Evolutionary conservation across 2,113 vertebrate genomes (phyloP), one percentile per base, ranked within the genome.

Genomic region (Carollia perspicillata): DNA sequence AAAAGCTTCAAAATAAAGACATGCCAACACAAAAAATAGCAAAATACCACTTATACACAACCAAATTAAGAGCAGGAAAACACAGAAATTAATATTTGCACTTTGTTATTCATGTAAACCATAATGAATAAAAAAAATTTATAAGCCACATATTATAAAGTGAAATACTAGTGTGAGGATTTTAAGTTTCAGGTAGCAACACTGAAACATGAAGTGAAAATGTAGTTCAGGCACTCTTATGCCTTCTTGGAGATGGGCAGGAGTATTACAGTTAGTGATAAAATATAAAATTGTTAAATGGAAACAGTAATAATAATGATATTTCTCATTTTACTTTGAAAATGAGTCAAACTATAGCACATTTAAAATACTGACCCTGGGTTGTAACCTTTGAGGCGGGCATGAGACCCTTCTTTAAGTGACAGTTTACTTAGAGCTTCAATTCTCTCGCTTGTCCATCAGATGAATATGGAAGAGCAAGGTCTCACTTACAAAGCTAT

Each of bases 221-320:
- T 20, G 69, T 0, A 74, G 8, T 22, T 80, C 84, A n/a, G 11
- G 12, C 3, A 84, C 5, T 72, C 17, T 42, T 37, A 37, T 42
- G 17, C 2, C 37, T 71, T 66, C 40, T 71, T 74, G 40, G 47
- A 81, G 6, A 83, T 72, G 35, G 12, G 5, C 20, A 74, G 79
- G 47, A 11, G 12, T 40, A 88, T 63, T 86, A 74, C 26, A 89
- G 33, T 60, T 72, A 47, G 3, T 58, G 75, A 11, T 37, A 92
- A 89, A 93, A 72, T 49, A 72, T 42, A 89, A 78, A 86, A 81
- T 74, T n/a, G 37, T 9, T 85, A 92, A 95, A 51, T 69, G 11
- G 11, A 60, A 81, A 72, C 23, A 74, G 60, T 55, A 58, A 85
- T 89, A 85, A 75, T 90, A 63, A 86, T 68, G 2, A 37, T 40